Conservation (phyloP, 2,797 vertebrate species). For the Aselliscus stoliczkanus region DNA sequence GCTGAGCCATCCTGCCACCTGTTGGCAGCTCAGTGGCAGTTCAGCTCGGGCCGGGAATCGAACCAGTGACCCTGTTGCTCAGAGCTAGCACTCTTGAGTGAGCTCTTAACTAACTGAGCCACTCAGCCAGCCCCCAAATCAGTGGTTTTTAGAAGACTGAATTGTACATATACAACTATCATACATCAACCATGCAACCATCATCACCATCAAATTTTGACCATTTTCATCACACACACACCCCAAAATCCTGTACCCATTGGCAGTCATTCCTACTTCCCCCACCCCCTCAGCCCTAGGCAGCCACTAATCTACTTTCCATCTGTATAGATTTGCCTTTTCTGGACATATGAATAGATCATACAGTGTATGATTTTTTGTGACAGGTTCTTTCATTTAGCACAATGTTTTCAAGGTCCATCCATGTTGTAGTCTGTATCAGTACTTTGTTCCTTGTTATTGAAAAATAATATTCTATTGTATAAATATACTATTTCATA, state of each 20-base stretch:
- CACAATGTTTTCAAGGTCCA: not conserved
- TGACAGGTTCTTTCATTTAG: not conserved
- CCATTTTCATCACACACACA: not conserved
- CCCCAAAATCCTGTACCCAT: not conserved
- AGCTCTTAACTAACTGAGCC: no score
- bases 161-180: not conserved
- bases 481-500: not conserved
- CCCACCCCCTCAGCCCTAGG: no score
- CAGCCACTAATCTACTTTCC: not conserved
- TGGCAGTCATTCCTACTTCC: not conserved
- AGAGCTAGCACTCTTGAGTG: no score
- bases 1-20: no score
- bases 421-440: not conserved
- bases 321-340: not conserved
- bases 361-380: not conserved
- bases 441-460: not conserved
- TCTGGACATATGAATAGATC: not conserved
- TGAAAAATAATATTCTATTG: not conserved
- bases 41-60: no score
- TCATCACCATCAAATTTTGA: not conserved
- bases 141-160: not conserved
- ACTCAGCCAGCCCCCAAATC: no score
- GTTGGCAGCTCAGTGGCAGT: no score
- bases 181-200: not conserved
- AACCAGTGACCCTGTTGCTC: no score